Evolutionary conservation across 2,797 vertebrate species (phyloP), one percentile per base, ranked within the genome.

Genomic region (Amniataba percoides): DNA sequence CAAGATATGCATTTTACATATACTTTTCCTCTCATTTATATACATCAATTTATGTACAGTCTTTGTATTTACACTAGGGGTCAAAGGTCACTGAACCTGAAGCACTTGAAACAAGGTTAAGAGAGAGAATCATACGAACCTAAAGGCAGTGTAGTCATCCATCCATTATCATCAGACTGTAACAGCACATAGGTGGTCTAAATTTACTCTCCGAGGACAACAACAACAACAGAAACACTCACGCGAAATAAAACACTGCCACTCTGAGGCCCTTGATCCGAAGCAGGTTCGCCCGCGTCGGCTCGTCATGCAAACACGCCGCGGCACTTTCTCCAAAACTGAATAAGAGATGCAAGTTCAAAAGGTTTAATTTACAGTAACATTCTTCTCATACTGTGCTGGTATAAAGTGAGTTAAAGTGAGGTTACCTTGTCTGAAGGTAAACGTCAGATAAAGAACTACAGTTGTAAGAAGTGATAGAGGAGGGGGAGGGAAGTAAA

Each of bases 41-140:
- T 95, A 96, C 94, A 96, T 92, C 79, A 82, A 87, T 89, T 57
- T 95, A 92, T 96, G 84, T 95, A 95, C 94, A 96, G 78, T 84
- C 87, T 92, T 89, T 87, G 81, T 94, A 95, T 96, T 92, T 95
- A 96, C 94, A 95, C 80, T 85, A 36, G 83, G 92, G 91, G 82
- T 89, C 85, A 90, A 91, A 93, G 84, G 90, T 93, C 87, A 93
- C 87, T 88, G 85, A 94, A 91, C 90, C 92, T 92, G 90, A 93
- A 94, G 91, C 92, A 94, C 94, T 94, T 94, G 88, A 89, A 91
- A 92, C 84, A 87, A 90, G 82, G 72, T 89, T 85, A 86, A 82
- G 81, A 90, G 91, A 83, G 77, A 87, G 74, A 87, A 88, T 78
- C 77, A 83, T 90, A 89, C 43, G 71, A 90, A 89, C 90, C 79